Evolutionary conservation across 2,113 vertebrate species (phyloP), one percentile per base, ranked within the genome.

Genomic region (Poeciliopsis prolifica): DNA sequence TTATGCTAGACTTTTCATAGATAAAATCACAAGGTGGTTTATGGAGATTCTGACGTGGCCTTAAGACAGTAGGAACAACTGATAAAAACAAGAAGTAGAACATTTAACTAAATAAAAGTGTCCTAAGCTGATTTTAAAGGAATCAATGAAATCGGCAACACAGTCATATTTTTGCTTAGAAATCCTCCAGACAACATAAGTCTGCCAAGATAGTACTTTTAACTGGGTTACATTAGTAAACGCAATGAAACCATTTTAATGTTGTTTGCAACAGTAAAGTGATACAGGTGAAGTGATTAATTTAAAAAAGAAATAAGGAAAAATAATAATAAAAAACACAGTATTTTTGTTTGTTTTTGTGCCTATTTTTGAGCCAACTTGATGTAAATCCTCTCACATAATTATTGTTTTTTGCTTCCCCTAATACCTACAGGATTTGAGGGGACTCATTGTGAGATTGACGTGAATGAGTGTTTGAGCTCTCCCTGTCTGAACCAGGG

Each of bases 401-500:
- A 42, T 37, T 37, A 4, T 15, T 35, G 1, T n/a, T 61, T 7
- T n/a, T 22, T 58, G 51, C 28, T 29, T 4, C 1, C 3, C 82
- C 1, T 13, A 17, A 26, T 81, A 69, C 65, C 0, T 80, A n/a
- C 89, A 97, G 96, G 96, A 74, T 97, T 96, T 82, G 94, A 91
- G 65, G 96, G 96, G 66, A 92, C 89, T 44, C 94, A 96, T 60
- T 97, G 96, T 89, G 95, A 97, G 77, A 68, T 91, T 7, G 95
- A 97, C 58, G 88, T 96, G 31, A 87, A 97, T 1, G 96, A 97
- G 78, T 97, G 96, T 84, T 86, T 90, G 72, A 97, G 96, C 84
- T 95, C 94, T 22, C 96, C 96, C 3, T 97, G 96, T 81, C 91
- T 97, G 81, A 97, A 97, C 89, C 95, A 92, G 35, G 96, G 96